phyloP scores from a whole-genome alignment of 1,140 invertebrate genomes.

The Scaptomyza graminum region DNA sequence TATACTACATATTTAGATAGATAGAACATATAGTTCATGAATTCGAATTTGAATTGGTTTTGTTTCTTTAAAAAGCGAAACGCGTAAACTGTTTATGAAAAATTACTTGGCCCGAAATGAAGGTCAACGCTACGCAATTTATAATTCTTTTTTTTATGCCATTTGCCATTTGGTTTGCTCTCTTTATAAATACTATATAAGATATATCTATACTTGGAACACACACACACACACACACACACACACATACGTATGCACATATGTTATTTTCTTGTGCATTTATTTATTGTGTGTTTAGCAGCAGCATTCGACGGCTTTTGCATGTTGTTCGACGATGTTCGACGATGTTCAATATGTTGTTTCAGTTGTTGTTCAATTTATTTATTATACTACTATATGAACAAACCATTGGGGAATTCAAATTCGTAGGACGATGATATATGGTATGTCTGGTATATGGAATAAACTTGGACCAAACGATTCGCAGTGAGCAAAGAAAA shows the following conservation, averaged over 20 bases:
- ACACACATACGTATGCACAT: no score
- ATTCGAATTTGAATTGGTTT: not conserved
- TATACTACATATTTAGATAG: not conserved
- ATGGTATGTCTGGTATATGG: not conserved
- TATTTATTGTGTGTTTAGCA: no score
- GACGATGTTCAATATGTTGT: slow-evolving; percentile 3
- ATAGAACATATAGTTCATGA: not conserved
- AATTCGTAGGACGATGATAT: slow-evolving; percentile 4
- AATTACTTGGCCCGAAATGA: slow-evolving; percentile 80
- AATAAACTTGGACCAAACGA: no score
- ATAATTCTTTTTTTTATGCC: slow-evolving; percentile 71
- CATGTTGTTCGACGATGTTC: slow-evolving; percentile 27
- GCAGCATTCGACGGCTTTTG: not conserved
- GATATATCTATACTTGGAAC: slow-evolving; percentile 18
- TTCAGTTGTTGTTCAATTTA: slow-evolving; percentile 27
- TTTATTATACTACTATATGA: slow-evolving; percentile 15
- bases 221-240: no score
- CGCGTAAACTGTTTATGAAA: slow-evolving; percentile 82
- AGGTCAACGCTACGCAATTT: slow-evolving; percentile 80
- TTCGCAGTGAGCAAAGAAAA: no score
- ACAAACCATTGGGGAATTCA: slow-evolving; percentile 15
- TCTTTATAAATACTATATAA: slow-evolving; percentile 37
- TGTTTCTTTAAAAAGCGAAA: slow-evolving; percentile 43
- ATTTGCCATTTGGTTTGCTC: slow-evolving; percentile 39
- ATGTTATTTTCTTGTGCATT: no score